Evolutionary conservation across 2,113 vertebrate species (phyloP), one percentile per base, ranked within the genome.

Genomic region (Eidolon helvum): DNA sequence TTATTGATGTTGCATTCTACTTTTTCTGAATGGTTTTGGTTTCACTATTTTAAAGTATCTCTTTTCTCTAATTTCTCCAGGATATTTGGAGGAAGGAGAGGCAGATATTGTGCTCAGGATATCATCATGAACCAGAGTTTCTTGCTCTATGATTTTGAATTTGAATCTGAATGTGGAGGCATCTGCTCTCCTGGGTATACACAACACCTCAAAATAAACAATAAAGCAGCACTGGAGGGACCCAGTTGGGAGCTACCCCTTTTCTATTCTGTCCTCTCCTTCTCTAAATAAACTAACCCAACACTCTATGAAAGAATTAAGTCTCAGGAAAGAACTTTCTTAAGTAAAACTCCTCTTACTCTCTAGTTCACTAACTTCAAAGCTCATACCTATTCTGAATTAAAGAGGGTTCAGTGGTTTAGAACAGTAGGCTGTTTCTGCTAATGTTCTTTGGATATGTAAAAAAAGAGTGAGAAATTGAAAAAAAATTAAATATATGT

Each of bases 291-390:
- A 86, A 78, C 9, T 33, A 75, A 53, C 43, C 66, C 72, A 53
- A 71, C 5, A 61, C 10, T 66, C 69, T 91, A 40, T 38, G 48
- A 96, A 83, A 50, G 35, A 77, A 74, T 43, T 26, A 48, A 12
- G 74, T 97, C 68, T 96, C 72, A 71, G 57, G 33, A 91, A 30
- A 97, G n/a, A 74, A 80, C 0, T 82, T 93, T 53, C 86, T 85
- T 88, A 87, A 88, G 77, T 90, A 86, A 88, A 61, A 43, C 61
- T 92, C 69, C 2, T 48, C 4, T 61, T 16, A 43, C 55, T 82
- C 26, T 85, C 63, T 21, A 63, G 16, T 71, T 59, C 19, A 59
- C 45, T 71, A 2, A 82, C 35, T 61, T 91, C 35, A 63, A 72
- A 77, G 61, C 40, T 82, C 24, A 78, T 19, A 63, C 28, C 16